Evolutionary conservation across 2,888 invertebrate species (phyloP).

Genomic region (Eudemis profundana): DNA sequence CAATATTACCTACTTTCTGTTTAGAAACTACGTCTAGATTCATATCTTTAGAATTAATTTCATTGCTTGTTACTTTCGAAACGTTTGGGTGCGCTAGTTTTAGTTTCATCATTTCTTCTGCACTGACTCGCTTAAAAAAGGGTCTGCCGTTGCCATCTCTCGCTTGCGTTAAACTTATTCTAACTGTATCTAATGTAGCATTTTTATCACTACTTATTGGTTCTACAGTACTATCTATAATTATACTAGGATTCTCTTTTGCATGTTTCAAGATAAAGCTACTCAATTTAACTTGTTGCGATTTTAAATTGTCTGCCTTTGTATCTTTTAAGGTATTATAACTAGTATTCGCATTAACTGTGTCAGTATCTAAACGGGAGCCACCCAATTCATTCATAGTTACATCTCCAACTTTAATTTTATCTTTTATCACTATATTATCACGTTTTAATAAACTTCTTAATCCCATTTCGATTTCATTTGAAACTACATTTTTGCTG

Average conservation of each 20-base stretch:
- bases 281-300: not conserved
- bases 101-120: slow-evolving; percentile 1
- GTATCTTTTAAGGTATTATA: not conserved
- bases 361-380: too few relatives aligned
- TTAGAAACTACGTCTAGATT: not conserved
- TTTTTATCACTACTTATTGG: not conserved
- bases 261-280: slow-evolving; percentile 1
- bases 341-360: not conserved
- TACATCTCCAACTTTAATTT: not conserved
- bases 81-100: not conserved
- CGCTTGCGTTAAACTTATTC: not conserved
- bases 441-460: not conserved
- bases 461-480: not conserved
- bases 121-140: not conserved
- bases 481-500: not conserved
- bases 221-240: not conserved
- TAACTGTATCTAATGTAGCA: not conserved
- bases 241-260: not conserved
- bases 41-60: not conserved
- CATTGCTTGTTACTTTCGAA: not conserved
- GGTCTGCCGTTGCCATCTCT: not conserved
- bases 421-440: not conserved
- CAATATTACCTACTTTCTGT: not conserved
- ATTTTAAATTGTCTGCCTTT: not conserved
- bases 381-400: not conserved